Percentiles rank a stretch among this genome's conserved stretches.
phyloP scores from a whole-genome alignment of 2,888 invertebrate genomes.

The Leucozona laternaria region DNA sequence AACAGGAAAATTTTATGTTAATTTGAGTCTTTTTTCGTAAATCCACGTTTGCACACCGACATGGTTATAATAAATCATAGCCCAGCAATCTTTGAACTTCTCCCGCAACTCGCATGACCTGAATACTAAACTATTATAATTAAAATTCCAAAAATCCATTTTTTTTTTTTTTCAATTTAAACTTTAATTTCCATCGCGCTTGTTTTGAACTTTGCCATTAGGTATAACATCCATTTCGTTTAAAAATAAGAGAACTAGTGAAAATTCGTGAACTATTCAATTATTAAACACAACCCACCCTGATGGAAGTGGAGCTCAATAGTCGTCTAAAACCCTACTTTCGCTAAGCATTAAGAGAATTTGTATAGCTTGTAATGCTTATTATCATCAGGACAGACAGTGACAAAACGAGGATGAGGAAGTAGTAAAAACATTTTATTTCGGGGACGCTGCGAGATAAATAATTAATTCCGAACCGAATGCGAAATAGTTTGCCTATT shows the following conservation, averaged over 20 bases:
- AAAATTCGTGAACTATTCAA: slow-evolving; percentile 61
- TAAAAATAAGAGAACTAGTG: slow-evolving; percentile 19
- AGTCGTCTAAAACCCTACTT: slow-evolving; percentile 22
- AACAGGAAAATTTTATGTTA: too few relatives aligned
- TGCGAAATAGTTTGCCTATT: slow-evolving; percentile 71
- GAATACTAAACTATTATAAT: background rate
- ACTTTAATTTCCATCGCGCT: slow-evolving; percentile 7
- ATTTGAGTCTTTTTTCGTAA: too few relatives aligned
- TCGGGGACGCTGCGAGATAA: slow-evolving; percentile 46
- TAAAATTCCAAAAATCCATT: background rate
- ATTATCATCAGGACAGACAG: background rate
- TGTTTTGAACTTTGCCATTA: slow-evolving; percentile 25
- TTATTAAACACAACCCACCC: slow-evolving; percentile 51
- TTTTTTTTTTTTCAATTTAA: background rate
- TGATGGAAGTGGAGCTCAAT: background rate
- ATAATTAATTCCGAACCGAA: slow-evolving; percentile 67
- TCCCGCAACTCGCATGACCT: background rate
- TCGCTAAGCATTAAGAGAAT: slow-evolving; percentile 48
- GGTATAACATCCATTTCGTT: slow-evolving; percentile 28
- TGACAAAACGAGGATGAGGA: background rate
- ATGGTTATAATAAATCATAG: background rate
- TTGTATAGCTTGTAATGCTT: background rate
- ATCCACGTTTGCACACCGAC: too few relatives aligned
- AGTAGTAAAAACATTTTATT: slow-evolving; percentile 52
- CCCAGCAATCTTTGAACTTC: background rate